Conservation (phyloP, 1,140 invertebrate species). For the Calephelis virginiensis region DNA sequence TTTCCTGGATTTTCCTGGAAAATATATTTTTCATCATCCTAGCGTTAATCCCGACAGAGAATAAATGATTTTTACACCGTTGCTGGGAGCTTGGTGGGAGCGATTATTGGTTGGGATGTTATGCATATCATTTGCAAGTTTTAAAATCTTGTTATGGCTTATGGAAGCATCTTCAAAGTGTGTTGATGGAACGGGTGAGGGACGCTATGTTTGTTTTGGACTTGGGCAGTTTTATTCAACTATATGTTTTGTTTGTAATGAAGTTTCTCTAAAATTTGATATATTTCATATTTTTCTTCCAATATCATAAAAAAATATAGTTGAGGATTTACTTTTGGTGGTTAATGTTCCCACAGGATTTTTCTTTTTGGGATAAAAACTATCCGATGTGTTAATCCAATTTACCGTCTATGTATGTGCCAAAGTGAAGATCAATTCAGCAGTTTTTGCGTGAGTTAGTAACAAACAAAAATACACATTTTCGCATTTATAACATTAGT, state of each 20-base stretch:
- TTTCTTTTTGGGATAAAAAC: too few relatives aligned
- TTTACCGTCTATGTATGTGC: too few relatives aligned
- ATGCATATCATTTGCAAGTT: constrained; percentile 17
- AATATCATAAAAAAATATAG: too few relatives aligned
- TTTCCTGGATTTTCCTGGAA: not conserved
- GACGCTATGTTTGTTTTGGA: not conserved
- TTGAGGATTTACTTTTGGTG: too few relatives aligned
- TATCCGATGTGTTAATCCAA: too few relatives aligned
- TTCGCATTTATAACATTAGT: too few relatives aligned
- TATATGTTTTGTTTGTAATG: not conserved
- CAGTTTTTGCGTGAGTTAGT: too few relatives aligned
- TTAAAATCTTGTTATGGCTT: constrained; percentile 12
- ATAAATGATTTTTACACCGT: constrained; percentile 9
- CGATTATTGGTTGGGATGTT: constrained; percentile 16
- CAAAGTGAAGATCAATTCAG: too few relatives aligned
- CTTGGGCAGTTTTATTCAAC: not conserved
- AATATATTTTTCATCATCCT: not conserved
- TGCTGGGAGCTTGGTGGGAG: not conserved
- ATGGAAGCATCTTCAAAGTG: not conserved
- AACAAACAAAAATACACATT: too few relatives aligned
- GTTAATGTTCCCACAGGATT: too few relatives aligned
- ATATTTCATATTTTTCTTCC: too few relatives aligned
- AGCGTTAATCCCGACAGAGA: constrained; percentile 1
- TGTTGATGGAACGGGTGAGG: not conserved
- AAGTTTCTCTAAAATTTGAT: too few relatives aligned